Evolutionary conservation across 1,140 invertebrate species (phyloP), one percentile per base, ranked within the genome.

Genomic region (Tetramorium parvispinum): DNA sequence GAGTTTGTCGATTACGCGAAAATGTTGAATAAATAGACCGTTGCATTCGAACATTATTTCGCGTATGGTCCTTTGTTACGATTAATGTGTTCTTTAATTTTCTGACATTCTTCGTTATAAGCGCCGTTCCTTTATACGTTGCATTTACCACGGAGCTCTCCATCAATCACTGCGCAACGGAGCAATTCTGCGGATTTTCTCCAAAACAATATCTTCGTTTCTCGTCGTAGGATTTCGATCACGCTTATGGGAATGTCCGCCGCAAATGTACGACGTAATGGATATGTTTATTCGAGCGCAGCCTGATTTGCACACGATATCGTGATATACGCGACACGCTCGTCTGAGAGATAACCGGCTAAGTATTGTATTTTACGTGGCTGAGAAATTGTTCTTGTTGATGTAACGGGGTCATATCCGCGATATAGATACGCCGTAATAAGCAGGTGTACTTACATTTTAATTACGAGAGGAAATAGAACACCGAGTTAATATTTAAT

Each of bases 261-360:
- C 51, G 51, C 21, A 49, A 68, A 55, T 27, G 59, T 49, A 70
- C 53, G 53, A 49, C 65, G 78, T 91, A 92, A 92, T 92, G 89
- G 90, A 93, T 92, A 93, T 85, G 89, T 92, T 90, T 91, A 91
- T 90, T 91, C 87, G 87, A 66, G 73, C 85, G 91, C 88, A 91
- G 88, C 85, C 85, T 75, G 85, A 88, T 92, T 92, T 91, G 71
- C 88, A 87, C 79, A 78, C 89, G 89, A 92, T 92, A 93, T 92
- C 79, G 16, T 8, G 57, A 71, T 63, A 37, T 61, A 83, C 43
- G 79, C 21, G 63, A 85, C 63, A 49, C 66, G 37, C 65, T 49
- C 18, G 16, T 66, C 37, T 68, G 11, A 10, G 16, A 46, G 27
- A 27, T 43, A 66, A 78, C 65, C 61, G 43, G 68, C 24, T 46